A percentile compares a stretch with the other conserved stretches of the same genome.
Conservation (phyloP, 2,113 vertebrate species). For the Prietella phreatophila region DNA sequence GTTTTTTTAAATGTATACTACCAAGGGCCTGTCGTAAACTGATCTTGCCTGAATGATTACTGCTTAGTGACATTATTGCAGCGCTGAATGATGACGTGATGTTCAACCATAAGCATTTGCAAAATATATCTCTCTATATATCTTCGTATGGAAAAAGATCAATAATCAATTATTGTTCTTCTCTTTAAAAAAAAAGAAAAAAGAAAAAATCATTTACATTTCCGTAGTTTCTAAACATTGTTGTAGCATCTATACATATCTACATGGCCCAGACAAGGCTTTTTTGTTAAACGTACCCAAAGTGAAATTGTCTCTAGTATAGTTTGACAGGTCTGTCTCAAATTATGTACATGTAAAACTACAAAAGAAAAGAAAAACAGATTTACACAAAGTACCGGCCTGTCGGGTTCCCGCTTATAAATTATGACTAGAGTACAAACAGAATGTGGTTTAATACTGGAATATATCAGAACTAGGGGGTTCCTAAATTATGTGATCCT, state of each 20-base stretch:
- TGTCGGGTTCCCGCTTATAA: slow-evolving; percentile 84
- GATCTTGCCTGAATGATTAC: slow-evolving; percentile 68
- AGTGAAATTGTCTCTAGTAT: slow-evolving; percentile 65
- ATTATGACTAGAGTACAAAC: slow-evolving; percentile 95
- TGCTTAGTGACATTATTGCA: slow-evolving; percentile 71
- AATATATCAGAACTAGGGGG: slow-evolving; percentile 87
- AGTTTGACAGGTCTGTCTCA: slow-evolving; percentile 67
- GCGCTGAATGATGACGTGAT: slow-evolving; percentile 63
- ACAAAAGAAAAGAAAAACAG: slow-evolving; percentile 67
- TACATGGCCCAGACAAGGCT: slow-evolving; percentile 91
- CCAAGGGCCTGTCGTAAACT: not conserved
- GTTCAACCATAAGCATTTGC: slow-evolving; percentile 64
- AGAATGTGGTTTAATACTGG: slow-evolving; percentile 92
- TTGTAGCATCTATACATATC: slow-evolving; percentile 69
- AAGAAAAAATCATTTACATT: slow-evolving; percentile 64
- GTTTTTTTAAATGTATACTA: not conserved
- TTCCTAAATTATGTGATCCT: slow-evolving; percentile 87
- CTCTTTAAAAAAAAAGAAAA: slow-evolving; percentile 70
- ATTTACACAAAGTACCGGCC: slow-evolving; percentile 84
- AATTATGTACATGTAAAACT: slow-evolving; percentile 79
- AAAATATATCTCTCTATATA: slow-evolving; percentile 71
- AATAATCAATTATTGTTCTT: slow-evolving; percentile 57
- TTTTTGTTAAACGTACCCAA: slow-evolving; percentile 68
- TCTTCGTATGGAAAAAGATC: slow-evolving; percentile 11
- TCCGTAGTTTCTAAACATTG: slow-evolving; percentile 62